Evolutionary conservation across 2,113 vertebrate species (phyloP), one percentile per base, ranked within the genome.

Genomic region (Petroica traversi): DNA sequence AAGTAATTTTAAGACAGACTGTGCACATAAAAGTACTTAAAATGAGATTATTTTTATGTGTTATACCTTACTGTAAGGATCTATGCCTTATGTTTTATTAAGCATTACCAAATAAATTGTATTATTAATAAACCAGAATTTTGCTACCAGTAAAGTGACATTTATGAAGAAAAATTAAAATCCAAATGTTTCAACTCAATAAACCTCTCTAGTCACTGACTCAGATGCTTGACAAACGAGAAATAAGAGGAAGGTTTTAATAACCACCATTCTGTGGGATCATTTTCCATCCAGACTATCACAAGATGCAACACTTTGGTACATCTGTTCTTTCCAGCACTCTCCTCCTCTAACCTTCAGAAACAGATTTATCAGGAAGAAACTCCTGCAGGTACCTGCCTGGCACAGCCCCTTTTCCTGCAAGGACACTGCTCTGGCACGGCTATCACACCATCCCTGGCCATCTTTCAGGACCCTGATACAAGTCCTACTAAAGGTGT

Each of bases 361-460:
- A 33, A 55, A 59, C 19, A 58, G 20, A 29, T 73, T 68, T 33
- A 10, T 43, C 29, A 38, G 58, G 57, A 76, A n/a, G 29, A n/a
- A 72, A 31, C 34, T 52, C 14, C n/a, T 77, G 52, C 52, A 79
- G 19, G 11, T 10, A 26, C 29, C 34, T 2, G 3, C 36, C 52
- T 38, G 38, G 41, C 63, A 48, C 52, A 20, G 16, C 61, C 17
- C 31, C 51, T 52, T 24, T 31, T 68, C 66, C 66, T 40, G n/a
- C 38, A 55, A 49, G 71, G 66, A 2, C 4, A 11, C n/a, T 58
- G 75, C 34, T 40, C 28, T n/a, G 59, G 59, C 54, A 49, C 3
- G 6, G 59, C 49, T 49, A 20, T n/a, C 1, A 0, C 8, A 20
- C 17, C 17, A 29, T 26, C 19, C 26, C 38, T 25, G 29, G 12